Base-by-base conservation (phyloP, 2,888 invertebrate species). In the Hydroisotoma schaefferi region DNA sequence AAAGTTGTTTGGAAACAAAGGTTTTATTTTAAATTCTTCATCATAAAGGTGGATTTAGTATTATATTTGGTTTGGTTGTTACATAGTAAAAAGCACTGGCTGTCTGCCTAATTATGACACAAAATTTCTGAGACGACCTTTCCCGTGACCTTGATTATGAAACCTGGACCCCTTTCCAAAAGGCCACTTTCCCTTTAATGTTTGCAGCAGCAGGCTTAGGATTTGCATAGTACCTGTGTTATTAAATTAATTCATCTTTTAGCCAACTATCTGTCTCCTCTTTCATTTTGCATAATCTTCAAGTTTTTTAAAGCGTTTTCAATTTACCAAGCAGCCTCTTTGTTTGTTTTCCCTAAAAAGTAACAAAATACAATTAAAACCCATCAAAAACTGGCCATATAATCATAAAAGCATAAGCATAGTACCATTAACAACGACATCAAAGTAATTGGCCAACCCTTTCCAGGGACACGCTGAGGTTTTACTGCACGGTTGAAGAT, bases 391-490 rank as follows among this genome's bases (percentile, higher is more conserved):
- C 15, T 33, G 8, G 15, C 8, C 8, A 33, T 33, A 10, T 33
- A 15, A 33, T 10, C 15, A 10, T 15, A 15, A 33, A 33, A 33
- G 15, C 15, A 10, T 33, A 15, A 33, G 15, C 33, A 15, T 33
- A 8, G 28, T 55, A 63, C 65, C 68, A 12, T 63, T 40, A 8
- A 65, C 65, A 1, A 54, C 57, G 23, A 68, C 58, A 28, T 68
- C 68, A 49, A 54, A 68, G 37, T 68, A 68, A 27, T 59, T 63
- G 22, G 65, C 63, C 5, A 56, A 49, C 12, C 68, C 68, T 48
- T 68, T 68, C 68, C 68, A 68, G 20, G 61, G 63, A 44, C 68
- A 68, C 2, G 40, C 49, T 18, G 55, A 55, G 5, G 64, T 65
- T 25, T 63, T 29, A 15, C 15, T 15, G 26, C 28, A 52, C 12